Base-by-base conservation (phyloP, 2,888 invertebrate species). In the Drosophila melanosoma region DNA sequence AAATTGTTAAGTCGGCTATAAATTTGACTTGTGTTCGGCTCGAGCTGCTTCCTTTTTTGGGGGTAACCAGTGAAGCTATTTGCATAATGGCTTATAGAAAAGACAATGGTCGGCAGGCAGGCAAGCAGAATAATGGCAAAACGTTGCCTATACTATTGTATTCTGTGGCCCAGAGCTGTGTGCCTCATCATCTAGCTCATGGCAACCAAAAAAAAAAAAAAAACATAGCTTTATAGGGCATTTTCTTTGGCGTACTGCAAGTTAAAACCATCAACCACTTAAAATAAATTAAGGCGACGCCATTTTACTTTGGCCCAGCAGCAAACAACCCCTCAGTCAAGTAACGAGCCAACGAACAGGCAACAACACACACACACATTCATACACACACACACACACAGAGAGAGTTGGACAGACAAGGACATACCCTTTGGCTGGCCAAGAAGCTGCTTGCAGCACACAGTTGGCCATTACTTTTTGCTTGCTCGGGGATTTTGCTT, bases 1-100 rank as follows among this genome's bases (percentile, higher is more conserved):
- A 91, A 91, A 89, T 91, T 87, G 88, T 90, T 91, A 91, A 91
- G 91, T 91, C 91, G 86, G 83, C 90, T 85, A 91, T 91, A 90
- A 91, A 91, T 91, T 90, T 91, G 91, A 88, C 91, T 91, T 89
- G 89, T 83, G 78, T 71, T 81, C 64, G 74, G 72, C 40, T 65
- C 69, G 74, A 62, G 69, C 45, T 72, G 59, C 32, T 67, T 53
- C 58, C 69, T 83, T 76, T 76, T 69, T 51, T 38, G 10, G 54
- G 75, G 79, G 54, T 48, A 78, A 68, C 81, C 86, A 76, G 60
- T 82, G 80, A 74, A 74, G 64, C 84, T 82, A 91, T 91, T 91
- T 91, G 83, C 91, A 89, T 87, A 90, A 83, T 83, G 84, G 82
- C 82, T 84, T 81, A 85, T 82, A 89, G 84, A 89, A 84, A 89